Conservation (phyloP, 2,113 vertebrate species). For the Prunella fulvescens region DNA sequence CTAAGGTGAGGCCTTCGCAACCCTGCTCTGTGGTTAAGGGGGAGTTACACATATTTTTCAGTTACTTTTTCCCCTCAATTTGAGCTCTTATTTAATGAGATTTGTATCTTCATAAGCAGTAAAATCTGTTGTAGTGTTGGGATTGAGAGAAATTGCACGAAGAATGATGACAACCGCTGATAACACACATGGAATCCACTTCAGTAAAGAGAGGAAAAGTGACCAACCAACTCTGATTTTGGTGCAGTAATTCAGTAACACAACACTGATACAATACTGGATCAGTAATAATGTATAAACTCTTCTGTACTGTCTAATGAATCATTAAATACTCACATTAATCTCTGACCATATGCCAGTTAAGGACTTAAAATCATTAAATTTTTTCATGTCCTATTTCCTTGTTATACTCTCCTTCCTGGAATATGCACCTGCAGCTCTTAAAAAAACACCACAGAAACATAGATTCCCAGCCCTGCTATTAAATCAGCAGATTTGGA, state of each 20-base stretch:
- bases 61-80: not conserved
- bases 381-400: not conserved
- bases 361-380: not conserved
- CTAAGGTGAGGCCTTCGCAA: not conserved
- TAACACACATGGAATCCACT: not conserved
- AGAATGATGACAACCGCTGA: not conserved
- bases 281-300: not conserved
- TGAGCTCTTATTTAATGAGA: not conserved
- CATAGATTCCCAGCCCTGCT: not conserved
- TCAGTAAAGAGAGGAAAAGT: not conserved
- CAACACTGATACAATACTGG: not conserved
- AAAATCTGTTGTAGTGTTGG: not conserved
- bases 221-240: not conserved
- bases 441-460: not conserved
- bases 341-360: not conserved
- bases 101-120: not conserved
- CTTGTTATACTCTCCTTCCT: not conserved
- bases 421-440: not conserved
- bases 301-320: not conserved
- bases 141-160: not conserved
- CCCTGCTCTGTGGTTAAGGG: accelerated
- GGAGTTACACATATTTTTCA: not conserved
- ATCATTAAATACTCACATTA: not conserved
- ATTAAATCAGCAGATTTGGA: not conserved
- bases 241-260: not conserved